phyloP scores from a whole-genome alignment of 2,888 invertebrate genomes.

The Merodon equestris region DNA sequence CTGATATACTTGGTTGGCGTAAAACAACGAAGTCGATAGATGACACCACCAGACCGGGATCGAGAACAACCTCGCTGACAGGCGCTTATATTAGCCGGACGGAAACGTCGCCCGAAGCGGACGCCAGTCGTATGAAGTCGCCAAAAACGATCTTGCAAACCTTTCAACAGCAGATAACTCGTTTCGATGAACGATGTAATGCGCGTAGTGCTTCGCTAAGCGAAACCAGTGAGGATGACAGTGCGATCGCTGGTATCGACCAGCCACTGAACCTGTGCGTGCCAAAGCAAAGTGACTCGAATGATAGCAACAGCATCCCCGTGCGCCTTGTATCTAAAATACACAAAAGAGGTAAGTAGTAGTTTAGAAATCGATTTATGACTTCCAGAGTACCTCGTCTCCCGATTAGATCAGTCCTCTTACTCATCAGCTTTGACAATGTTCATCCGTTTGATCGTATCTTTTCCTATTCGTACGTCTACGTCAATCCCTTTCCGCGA shows the following conservation, averaged over 20 bases:
- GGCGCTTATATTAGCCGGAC: conserved; percentile 8
- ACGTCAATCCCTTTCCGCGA: conserved; percentile 35
- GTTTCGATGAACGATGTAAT: conserved; percentile 66
- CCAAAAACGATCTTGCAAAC: conserved; percentile 76
- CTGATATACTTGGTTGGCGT: conserved; percentile 88
- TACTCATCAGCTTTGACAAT: background rate
- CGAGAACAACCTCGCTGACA: conserved; percentile 24
- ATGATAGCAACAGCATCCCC: conserved; percentile 72
- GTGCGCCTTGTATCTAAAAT: conserved; percentile 57
- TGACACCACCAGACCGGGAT: conserved; percentile 22
- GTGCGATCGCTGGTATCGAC: conserved; percentile 74
- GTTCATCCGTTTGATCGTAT: background rate
- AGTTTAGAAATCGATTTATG: conserved; percentile 43
- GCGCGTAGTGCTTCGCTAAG: conserved; percentile 76
- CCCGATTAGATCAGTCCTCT: conserved; percentile 34
- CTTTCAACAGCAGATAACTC: conserved; percentile 73
- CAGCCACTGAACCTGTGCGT: conserved; percentile 83
- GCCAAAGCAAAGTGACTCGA: conserved; percentile 77
- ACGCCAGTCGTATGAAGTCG: conserved; percentile 71
- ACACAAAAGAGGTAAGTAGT: conserved; percentile 71
- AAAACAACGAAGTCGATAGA: conserved; percentile 27
- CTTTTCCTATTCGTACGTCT: background rate
- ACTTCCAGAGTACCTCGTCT: conserved; percentile 19
- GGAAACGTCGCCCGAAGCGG: conserved; percentile 33
- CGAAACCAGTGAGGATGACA: conserved; percentile 79